Base-by-base conservation (phyloP, 2,888 invertebrate species). In the Cryptocephalus primarius region DNA sequence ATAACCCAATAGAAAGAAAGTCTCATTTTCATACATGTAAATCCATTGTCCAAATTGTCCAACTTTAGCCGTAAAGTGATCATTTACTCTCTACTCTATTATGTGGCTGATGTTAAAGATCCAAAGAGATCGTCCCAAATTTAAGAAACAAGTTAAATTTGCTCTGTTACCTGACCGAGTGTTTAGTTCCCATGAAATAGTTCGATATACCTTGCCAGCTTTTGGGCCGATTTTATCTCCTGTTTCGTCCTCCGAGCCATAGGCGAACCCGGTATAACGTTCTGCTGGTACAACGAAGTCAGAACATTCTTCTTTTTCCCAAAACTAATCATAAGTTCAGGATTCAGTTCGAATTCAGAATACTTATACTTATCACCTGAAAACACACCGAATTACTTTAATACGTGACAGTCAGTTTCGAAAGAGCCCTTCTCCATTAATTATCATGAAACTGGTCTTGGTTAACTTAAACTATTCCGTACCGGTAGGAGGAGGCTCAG, bases 241-340 rank as follows among this genome's bases (percentile, higher is more conserved):
- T 96, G 93, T 65, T 95, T 94, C 8, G 95, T 95, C 56, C 97
- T 76, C 6, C 89, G 74, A 0, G 93, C 93, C 78, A 96, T 85
- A 0, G 95, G 95, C 56, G 91, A 91, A 9, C 87, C 89, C 54
- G 90, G 87, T 62, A 73, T 71, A 43, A 52, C 71, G 9, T 14
- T 31, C 48, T 39, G 70, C 61, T 52, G 63, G 55, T 63, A 62
- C 43, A 68, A 53, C 11, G 61, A 60, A 55, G 73, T 53, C 58
- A 67, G 54, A 46, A 65, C 65, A 39, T 60, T 60, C 49, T 60
- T 63, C 50, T 64, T 64, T 43, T 56, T 60, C n/a, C 55, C 55
- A n/a, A 46, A 39, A 31, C 60, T 62, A 8, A 65, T 63, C 51
- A 85, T 72, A 33, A 85, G 64, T 40, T 72, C 71, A 32, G 74